Evolutionary conservation across 2,888 invertebrate species (phyloP), one percentile per base, ranked within the genome.

Genomic region (Brenthis daphne): DNA sequence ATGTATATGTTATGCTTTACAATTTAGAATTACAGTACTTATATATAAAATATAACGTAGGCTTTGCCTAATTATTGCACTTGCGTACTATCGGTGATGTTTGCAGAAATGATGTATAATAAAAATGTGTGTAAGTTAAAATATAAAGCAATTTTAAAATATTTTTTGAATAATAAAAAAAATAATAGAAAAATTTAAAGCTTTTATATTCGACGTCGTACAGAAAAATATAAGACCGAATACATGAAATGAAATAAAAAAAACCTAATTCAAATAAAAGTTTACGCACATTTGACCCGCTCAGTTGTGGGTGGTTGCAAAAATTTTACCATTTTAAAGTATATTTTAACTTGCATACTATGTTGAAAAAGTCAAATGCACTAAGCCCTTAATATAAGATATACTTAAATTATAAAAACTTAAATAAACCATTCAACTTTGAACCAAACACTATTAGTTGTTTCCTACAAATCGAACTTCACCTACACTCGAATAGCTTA

Each of bases 1-100:
- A 68, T 70, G 37, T 66, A 65, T 71, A 61, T 66, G 66, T 63
- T 65, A 68, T 64, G 64, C 57, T 68, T 68, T 71, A 72, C 66
- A 81, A 77, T 75, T 74, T 73, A 81, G 82, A 79, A 80, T 80
- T 71, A 70, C 54, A 73, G 81, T 85, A 82, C 86, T 90, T 88
- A 84, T 81, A 88, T 90, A 90, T 87, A 90, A 90, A 86, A 87
- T 84, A 85, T 86, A 88, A 82, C 77, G 82, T 87, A 91, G 92
- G 92, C 92, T 92, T 90, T 90, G 92, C 92, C 92, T 82, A 80
- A 86, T 90, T 92, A 92, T 92, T 92, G 92, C 92, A 92, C 92
- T 89, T 87, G 85, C 82, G 85, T 84, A 88, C 83, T 89, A 85
- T 82, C 55, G 58, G 67, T 74, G 65, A 73, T 73, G 70, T 65